Evolutionary conservation across 92 coral and sea anemone genomes (phyloP).

Genomic region (Epizoanthus scotinus): DNA sequence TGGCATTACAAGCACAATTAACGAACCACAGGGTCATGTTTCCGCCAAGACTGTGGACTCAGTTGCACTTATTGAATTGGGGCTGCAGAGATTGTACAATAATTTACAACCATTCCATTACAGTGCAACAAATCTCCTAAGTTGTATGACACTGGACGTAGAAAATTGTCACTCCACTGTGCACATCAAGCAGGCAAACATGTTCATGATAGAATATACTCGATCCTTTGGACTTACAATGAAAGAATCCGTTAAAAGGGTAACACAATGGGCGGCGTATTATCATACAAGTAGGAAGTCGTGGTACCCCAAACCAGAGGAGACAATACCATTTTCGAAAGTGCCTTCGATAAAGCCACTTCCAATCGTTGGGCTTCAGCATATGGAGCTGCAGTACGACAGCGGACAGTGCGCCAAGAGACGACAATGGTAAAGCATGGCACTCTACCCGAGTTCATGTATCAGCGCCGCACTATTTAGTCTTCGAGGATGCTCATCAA

Average conservation of each 20-base stretch:
- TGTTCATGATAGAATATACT: conserved; percentile 34
- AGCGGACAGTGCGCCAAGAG: too few species aligned
- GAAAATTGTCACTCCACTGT: conserved; percentile 39
- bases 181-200: conserved; percentile 42
- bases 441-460: too few species aligned
- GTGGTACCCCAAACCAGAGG: conserved; percentile 36
- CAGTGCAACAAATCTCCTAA: conserved; percentile 9
- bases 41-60: conserved; percentile 54
- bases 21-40: conserved; percentile 63
- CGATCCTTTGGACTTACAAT: conserved; percentile 8
- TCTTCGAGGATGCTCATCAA: too few species aligned
- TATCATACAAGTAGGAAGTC: conserved; percentile 25
- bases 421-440: too few species aligned
- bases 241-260: conserved; percentile 34
- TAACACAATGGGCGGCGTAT: conserved; percentile 42
- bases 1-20: conserved; percentile 50
- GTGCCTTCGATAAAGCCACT: neutral
- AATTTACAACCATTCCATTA: conserved; percentile 27
- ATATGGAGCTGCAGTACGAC: too few species aligned
- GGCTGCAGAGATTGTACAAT: conserved; percentile 28
- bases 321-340: neutral
- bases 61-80: conserved; percentile 54
- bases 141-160: too few species aligned
- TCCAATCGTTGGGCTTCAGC: too few species aligned
- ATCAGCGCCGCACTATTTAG: too few species aligned